Conservation (phyloP, 1,140 invertebrate species). For the Drosophila equinoxialis region DNA sequence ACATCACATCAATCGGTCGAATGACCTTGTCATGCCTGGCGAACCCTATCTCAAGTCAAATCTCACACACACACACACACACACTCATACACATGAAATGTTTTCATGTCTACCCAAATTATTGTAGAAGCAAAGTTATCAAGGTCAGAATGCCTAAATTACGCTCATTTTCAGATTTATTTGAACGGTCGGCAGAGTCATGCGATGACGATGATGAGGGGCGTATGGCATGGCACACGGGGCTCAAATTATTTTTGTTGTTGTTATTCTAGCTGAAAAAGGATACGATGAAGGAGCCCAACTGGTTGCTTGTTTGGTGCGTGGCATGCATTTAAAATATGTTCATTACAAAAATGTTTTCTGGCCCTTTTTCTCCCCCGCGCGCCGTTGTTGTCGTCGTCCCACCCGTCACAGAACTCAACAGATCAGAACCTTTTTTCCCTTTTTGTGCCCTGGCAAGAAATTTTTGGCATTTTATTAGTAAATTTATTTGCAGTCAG, state of each 20-base stretch:
- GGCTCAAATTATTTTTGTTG: constrained; percentile 29
- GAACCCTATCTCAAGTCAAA: constrained; percentile 10
- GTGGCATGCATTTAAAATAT: constrained; percentile 73
- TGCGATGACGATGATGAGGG: background rate
- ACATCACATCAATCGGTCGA: constrained; percentile 16
- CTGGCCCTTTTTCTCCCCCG: constrained; percentile 35
- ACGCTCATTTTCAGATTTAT: constrained; percentile 69
- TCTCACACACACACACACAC: constrained; percentile 10
- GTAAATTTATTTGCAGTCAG: constrained; percentile 62
- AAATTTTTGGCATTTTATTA: constrained; percentile 67
- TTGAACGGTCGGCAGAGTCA: constrained; percentile 34
- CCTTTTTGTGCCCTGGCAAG: constrained; percentile 2
- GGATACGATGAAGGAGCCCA: constrained; percentile 5
- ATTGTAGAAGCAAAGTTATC: constrained; percentile 48
- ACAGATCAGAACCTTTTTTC: constrained; percentile 7
- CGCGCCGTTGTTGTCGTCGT: background rate
- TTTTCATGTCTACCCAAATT: constrained; percentile 39
- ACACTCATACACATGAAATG: constrained; percentile 42
- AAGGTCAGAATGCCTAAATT: constrained; percentile 63
- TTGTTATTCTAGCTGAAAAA: background rate
- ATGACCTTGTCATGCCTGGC: constrained; percentile 15
- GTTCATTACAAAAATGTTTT: constrained; percentile 66
- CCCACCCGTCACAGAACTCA: constrained; percentile 3
- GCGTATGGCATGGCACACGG: constrained; percentile 10
- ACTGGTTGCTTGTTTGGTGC: constrained; percentile 41